Evolutionary conservation across 2,888 invertebrate species (phyloP).

Genomic region (Pemphredon lugubris): DNA sequence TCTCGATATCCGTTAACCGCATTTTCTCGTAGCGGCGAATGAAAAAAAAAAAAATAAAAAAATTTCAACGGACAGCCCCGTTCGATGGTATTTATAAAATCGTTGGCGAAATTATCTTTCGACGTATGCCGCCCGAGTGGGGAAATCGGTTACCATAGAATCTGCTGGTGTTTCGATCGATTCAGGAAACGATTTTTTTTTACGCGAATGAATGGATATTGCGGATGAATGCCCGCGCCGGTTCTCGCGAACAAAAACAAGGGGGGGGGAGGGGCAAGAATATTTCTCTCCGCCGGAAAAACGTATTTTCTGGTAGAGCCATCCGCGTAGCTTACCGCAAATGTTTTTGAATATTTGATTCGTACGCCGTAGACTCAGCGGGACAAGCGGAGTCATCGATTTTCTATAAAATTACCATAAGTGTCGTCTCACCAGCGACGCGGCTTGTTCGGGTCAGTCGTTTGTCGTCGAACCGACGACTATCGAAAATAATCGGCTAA

Average conservation of each 20-base stretch:
- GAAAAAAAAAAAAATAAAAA: not conserved
- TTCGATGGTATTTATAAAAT: not conserved
- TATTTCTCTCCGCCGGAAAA: slow-evolving; percentile 36
- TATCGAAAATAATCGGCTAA: slow-evolving; percentile 20
- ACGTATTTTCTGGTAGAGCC: slow-evolving; percentile 53
- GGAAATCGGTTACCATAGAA: not conserved
- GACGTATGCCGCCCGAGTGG: not conserved
- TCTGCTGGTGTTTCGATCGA: slow-evolving; percentile 16
- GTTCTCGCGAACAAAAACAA: slow-evolving; percentile 32
- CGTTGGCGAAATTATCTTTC: not conserved
- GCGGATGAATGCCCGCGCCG: too few relatives aligned
- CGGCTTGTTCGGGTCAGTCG: slow-evolving; percentile 55
- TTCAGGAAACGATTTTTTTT: slow-evolving; percentile 41
- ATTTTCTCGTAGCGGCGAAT: too few relatives aligned
- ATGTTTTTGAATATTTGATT: slow-evolving; percentile 58
- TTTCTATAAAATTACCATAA: slow-evolving; percentile 75
- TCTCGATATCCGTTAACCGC: too few relatives aligned
- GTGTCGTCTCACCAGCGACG: slow-evolving; percentile 57
- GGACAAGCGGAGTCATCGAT: slow-evolving; percentile 65
- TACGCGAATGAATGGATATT: slow-evolving; percentile 5
- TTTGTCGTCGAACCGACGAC: slow-evolving; percentile 26
- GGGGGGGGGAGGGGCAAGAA: slow-evolving; percentile 27
- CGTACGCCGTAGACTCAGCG: not conserved
- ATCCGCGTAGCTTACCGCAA: slow-evolving; percentile 21
- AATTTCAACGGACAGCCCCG: not conserved